phyloP scores from a whole-genome alignment of 2,888 invertebrate species.

The Amiota communis region DNA sequence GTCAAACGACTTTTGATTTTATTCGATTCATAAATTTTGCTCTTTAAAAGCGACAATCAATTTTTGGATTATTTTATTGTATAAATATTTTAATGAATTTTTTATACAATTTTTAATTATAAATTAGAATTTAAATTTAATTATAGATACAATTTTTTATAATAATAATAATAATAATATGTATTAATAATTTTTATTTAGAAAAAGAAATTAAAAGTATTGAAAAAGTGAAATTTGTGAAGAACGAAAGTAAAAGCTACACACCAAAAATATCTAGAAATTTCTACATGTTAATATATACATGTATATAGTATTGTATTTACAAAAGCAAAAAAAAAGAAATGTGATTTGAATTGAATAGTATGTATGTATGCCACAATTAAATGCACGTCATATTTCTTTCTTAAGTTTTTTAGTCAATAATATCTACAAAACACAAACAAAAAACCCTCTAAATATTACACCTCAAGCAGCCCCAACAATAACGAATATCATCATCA shows the following conservation, averaged over 20 bases:
- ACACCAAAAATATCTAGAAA: not conserved
- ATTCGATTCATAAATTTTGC: constrained; percentile 33
- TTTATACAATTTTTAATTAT: not conserved
- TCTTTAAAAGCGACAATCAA: constrained; percentile 9
- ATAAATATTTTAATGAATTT: not conserved
- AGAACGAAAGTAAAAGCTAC: not conserved
- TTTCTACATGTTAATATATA: constrained; percentile 3
- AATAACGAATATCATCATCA: too few relatives aligned
- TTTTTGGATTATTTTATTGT: not conserved
- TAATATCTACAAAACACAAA: not conserved
- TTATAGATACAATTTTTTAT: too few relatives aligned
- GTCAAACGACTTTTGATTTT: constrained; percentile 47
- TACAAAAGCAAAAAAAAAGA: constrained; percentile 24
- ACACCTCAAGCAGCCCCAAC: too few relatives aligned
- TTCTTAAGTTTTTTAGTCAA: not conserved
- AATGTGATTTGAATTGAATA: not conserved
- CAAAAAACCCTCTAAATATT: not conserved
- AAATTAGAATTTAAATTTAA: too few relatives aligned
- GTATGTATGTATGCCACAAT: too few relatives aligned
- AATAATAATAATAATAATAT: too few relatives aligned
- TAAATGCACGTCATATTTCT: not conserved
- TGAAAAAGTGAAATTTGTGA: too few relatives aligned
- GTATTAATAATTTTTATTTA: too few relatives aligned
- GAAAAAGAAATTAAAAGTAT: too few relatives aligned
- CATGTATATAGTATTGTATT: constrained; percentile 23